Evolutionary conservation across 2,113 vertebrate genomes (phyloP).

Genomic region (Toxostoma redivivum): DNA sequence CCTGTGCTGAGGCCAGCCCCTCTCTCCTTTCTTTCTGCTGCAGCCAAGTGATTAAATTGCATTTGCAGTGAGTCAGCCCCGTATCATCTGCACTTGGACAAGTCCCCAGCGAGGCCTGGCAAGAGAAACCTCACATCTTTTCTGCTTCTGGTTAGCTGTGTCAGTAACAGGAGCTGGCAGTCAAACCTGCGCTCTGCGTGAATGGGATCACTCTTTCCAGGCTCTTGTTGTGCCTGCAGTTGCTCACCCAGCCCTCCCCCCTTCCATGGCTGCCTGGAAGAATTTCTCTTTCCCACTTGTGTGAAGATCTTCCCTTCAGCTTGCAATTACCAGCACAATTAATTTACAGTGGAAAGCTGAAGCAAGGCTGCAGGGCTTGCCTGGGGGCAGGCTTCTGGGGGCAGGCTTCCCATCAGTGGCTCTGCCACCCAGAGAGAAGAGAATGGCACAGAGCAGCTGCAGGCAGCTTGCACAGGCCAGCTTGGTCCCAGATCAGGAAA

Average conservation of each 20-base stretch:
- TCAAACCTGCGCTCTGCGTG: accelerated
- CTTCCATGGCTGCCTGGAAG: neutral
- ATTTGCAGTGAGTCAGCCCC: neutral
- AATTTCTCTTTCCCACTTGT: neutral
- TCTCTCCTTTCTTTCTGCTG: neutral
- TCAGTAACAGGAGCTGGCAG: slow-evolving; percentile 3
- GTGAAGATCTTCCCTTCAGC: neutral
- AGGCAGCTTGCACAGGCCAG: neutral
- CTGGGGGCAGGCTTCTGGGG: neutral
- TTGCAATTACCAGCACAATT: neutral
- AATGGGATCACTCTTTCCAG: neutral
- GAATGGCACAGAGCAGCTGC: neutral
- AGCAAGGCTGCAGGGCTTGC: neutral
- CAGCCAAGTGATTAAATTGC: neutral
- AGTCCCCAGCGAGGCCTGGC: neutral
- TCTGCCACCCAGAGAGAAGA: neutral
- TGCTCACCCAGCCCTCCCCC: neutral
- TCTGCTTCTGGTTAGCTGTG: slow-evolving; percentile 21
- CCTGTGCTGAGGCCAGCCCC: neutral
- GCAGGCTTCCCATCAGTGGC: neutral
- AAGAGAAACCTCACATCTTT: neutral
- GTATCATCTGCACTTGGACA: neutral
- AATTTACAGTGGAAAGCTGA: neutral
- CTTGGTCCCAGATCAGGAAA: neutral
- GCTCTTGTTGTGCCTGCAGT: neutral